Percentiles rank a stretch among this genome's conserved stretches.
Conservation (phyloP, 2,797 vertebrate species). For the Melanotaenia trifasciata region DNA sequence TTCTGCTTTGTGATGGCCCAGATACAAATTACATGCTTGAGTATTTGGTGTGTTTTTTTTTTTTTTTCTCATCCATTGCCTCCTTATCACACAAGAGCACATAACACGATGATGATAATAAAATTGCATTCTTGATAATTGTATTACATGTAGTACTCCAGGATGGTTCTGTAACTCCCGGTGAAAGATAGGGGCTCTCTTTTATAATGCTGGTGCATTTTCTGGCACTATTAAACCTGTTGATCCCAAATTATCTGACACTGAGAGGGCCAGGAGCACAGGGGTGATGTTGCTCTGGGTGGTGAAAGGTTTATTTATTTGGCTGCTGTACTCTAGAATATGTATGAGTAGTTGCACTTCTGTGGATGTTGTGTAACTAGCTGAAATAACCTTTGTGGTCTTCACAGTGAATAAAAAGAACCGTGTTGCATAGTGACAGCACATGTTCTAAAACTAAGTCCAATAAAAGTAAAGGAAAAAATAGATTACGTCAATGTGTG, state of each 20-base stretch:
- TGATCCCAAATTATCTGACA: slow-evolving; percentile 47
- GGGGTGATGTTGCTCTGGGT: slow-evolving; percentile 13
- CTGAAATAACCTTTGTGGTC: slow-evolving; percentile 14
- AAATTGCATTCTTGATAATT: slow-evolving; percentile 25
- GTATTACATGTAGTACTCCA: slow-evolving; percentile 14
- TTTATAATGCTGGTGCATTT: slow-evolving; percentile 28
- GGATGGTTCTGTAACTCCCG: slow-evolving; percentile 12
- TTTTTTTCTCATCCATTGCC: slow-evolving; percentile 14
- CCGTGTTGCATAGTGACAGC: slow-evolving; percentile 16
- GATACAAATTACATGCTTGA: slow-evolving; percentile 2
- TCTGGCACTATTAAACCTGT: slow-evolving; percentile 29
- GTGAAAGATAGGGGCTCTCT: slow-evolving; percentile 20
- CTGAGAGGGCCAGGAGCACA: not conserved
- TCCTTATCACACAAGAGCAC: slow-evolving; percentile 28
- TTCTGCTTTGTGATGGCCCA: slow-evolving; percentile 44
- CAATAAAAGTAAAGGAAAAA: not conserved
- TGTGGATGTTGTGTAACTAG: slow-evolving; percentile 20
- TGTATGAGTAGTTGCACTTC: slow-evolving; percentile 34
- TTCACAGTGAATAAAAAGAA: slow-evolving; percentile 29
- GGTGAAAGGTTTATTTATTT: slow-evolving; percentile 25
- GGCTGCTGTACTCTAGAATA: slow-evolving; percentile 12
- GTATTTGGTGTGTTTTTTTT: not conserved
- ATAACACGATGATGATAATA: slow-evolving; percentile 41
- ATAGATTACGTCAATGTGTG: not conserved
- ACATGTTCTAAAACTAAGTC: slow-evolving; percentile 7